Percentiles rank a stretch among this genome's conserved stretches.
phyloP scores from a whole-genome alignment of 2,113 vertebrate genomes.

The Amblyopsis rosae region DNA sequence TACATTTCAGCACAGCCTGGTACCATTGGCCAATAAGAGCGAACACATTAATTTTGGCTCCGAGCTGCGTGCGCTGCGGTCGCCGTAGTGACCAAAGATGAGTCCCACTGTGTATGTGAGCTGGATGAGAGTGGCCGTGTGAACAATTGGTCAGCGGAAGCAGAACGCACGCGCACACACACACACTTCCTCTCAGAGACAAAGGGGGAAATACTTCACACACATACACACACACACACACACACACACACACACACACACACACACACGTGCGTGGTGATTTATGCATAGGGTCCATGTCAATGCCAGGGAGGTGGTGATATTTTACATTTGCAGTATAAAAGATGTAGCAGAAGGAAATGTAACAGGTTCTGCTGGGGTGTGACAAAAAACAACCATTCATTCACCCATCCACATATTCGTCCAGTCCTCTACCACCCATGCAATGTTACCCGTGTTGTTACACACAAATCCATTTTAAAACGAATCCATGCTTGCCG shows the following conservation, averaged over 20 bases:
- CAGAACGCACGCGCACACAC: neutral
- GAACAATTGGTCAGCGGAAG: neutral
- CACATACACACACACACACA: too few species aligned
- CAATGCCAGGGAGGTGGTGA: constrained; percentile 1
- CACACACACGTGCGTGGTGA: neutral
- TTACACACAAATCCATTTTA: too few species aligned
- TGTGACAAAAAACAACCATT: neutral
- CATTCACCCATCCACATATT: neutral
- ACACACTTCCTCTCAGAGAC: neutral
- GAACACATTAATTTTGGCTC: too few species aligned
- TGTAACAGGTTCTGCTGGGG: neutral
- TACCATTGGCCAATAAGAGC: too few species aligned
- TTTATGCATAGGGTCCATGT: neutral
- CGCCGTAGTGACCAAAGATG: too few species aligned
- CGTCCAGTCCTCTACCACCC: neutral
- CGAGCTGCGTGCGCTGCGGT: too few species aligned
- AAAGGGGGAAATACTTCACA: neutral
- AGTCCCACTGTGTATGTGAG: too few species aligned
- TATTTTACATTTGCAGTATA: constrained; percentile 27
- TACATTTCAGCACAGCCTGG: too few species aligned
- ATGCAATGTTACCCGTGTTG: too few species aligned
- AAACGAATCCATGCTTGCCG: too few species aligned
- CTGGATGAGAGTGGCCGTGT: neutral
- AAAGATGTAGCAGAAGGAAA: constrained; percentile 21
- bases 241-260: too few species aligned